Conservation (phyloP, 2,797 vertebrate species). For the Cossypha dichroa region DNA sequence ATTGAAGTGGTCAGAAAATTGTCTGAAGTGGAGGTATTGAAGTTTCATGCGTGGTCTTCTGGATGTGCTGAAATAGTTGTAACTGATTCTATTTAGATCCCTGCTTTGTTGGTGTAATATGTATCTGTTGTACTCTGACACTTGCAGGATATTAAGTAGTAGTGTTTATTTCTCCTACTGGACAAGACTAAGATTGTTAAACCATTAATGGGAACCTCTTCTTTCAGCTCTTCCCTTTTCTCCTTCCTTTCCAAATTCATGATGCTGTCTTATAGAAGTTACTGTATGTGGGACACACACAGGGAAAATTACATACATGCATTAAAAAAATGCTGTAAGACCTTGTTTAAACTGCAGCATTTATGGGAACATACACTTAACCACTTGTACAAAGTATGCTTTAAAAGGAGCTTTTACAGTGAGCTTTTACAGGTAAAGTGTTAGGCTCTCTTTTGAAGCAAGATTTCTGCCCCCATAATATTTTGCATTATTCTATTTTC, state of each 20-base stretch:
- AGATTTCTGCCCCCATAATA: background rate
- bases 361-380: background rate
- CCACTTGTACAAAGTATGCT: background rate
- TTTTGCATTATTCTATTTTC: background rate
- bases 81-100: background rate
- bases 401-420: background rate
- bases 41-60: background rate
- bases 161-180: background rate
- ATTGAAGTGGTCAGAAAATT: conserved; percentile 98
- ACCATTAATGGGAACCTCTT: background rate
- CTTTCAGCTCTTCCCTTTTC: background rate
- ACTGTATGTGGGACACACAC: background rate
- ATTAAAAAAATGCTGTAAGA: background rate
- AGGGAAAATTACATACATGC: background rate
- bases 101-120: background rate
- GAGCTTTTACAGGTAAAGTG: background rate
- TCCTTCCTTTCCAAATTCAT: background rate
- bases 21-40: conserved; percentile 94
- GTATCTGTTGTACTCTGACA: background rate
- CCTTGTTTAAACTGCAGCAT: background rate
- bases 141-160: background rate
- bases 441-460: background rate
- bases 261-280: background rate
- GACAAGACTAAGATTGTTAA: background rate
- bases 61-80: background rate